Conservation (phyloP, 2,888 invertebrate species). For the Polia nebulosa region DNA sequence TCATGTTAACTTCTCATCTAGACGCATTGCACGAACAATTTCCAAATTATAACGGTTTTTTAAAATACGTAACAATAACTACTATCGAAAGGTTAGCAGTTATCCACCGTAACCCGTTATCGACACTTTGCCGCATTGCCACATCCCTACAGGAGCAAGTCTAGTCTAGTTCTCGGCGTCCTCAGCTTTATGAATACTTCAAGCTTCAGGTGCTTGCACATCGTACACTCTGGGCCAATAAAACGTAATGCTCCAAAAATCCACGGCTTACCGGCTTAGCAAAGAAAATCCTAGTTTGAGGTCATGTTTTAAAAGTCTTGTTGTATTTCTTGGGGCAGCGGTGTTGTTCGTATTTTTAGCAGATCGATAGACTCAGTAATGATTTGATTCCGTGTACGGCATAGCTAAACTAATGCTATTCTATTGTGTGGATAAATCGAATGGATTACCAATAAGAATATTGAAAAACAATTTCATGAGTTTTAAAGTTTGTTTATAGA, state of each 20-base stretch:
- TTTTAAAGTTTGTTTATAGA: slow-evolving; percentile 10
- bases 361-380: slow-evolving; percentile 66
- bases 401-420: slow-evolving; percentile 46
- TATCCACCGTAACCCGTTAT: slow-evolving; percentile 5
- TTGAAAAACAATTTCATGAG: slow-evolving; percentile 12
- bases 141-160: slow-evolving; percentile 73
- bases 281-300: slow-evolving; percentile 61
- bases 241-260: slow-evolving; percentile 68
- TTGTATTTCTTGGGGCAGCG: slow-evolving; percentile 48
- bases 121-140: slow-evolving; percentile 26
- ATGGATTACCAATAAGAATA: slow-evolving; percentile 40
- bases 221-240: slow-evolving; percentile 72
- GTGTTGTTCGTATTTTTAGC: slow-evolving; percentile 50
- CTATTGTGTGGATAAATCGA: slow-evolving; percentile 39
- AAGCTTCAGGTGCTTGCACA: slow-evolving; percentile 75
- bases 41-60: slow-evolving; percentile 1
- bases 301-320: slow-evolving; percentile 61
- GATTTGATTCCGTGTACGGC: slow-evolving; percentile 61
- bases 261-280: slow-evolving; percentile 59
- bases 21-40: neutral
- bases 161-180: slow-evolving; percentile 79
- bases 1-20: neutral
- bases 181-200: slow-evolving; percentile 83
- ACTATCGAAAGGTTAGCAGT: neutral
- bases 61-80: neutral